These are phyloP conservation scores for Hippocampus kuda DNA, from an alignment of 2,797 vertebrate species.

Conservation along the genomic window DNA sequence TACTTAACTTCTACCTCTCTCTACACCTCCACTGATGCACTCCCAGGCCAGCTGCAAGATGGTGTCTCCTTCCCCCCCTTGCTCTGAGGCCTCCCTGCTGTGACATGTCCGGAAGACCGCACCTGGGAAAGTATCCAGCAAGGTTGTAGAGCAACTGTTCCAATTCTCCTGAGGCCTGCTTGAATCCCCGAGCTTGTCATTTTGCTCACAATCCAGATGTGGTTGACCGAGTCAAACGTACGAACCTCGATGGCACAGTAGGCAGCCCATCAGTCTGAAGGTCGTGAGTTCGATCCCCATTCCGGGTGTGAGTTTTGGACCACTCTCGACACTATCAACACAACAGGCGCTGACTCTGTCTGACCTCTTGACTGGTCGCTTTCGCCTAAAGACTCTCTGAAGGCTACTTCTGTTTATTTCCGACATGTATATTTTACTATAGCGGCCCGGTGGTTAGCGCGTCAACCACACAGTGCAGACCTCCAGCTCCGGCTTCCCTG, in stretches of 20 bases:
- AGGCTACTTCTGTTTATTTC: no score
- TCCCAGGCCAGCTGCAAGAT: not conserved
- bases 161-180: not conserved
- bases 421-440: no score
- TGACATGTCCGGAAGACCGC: not conserved
- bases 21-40: not conserved
- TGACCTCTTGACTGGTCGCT: no score
- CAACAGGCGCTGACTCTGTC: no score
- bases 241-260: not conserved
- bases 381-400: no score
- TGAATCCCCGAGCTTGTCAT: not conserved
- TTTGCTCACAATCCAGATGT: not conserved
- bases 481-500: no score
- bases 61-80: not conserved
- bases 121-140: not conserved
- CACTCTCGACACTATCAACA: no score
- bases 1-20: not conserved
- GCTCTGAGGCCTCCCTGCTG: not conserved
- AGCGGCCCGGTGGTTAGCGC: no score
- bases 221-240: not conserved
- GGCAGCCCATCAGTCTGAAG: not conserved
- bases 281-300: not conserved
- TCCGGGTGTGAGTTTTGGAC: not conserved
- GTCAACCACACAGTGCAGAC: no score
- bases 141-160: not conserved